Percentiles rank a stretch among this genome's conserved stretches.
These are phyloP conservation scores for Amblyopsis hoosieri DNA, from an alignment of 2,797 vertebrate species.

Conservation along the genomic window DNA sequence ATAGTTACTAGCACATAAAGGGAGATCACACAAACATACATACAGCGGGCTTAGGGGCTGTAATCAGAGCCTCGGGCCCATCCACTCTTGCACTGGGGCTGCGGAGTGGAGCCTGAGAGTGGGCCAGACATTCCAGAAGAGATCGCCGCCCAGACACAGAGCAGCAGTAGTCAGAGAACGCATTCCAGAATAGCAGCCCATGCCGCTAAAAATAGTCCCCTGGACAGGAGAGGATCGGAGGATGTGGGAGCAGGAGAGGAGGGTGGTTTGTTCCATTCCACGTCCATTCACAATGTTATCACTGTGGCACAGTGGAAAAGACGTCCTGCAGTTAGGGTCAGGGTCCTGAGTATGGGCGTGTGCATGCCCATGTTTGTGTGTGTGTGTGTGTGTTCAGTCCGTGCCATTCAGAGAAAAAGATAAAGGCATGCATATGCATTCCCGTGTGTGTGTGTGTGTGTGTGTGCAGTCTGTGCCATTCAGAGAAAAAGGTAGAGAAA, in stretches of 20 bases:
- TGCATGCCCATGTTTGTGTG: too few relatives aligned
- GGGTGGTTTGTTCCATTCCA: constrained; percentile 67
- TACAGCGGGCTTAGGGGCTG: constrained; percentile 64
- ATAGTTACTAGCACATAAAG: constrained; percentile 1
- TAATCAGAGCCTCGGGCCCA: constrained; percentile 80
- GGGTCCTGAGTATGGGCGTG: constrained; percentile 27
- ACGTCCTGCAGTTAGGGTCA: constrained; percentile 61
- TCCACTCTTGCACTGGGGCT: constrained; percentile 81
- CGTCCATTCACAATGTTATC: constrained; percentile 79
- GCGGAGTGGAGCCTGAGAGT: constrained; percentile 87
- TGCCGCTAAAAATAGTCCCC: constrained; percentile 81
- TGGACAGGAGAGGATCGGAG: constrained; percentile 66
- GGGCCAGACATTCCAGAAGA: constrained; percentile 94
- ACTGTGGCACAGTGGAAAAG: constrained; percentile 67
- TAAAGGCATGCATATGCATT: too few relatives aligned
- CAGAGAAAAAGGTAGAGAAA: background rate
- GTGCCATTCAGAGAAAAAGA: background rate
- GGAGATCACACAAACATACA: constrained; percentile 9
- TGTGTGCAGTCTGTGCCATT: background rate
- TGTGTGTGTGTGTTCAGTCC: too few relatives aligned
- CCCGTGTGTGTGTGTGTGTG: background rate
- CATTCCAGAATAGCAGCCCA: constrained; percentile 92
- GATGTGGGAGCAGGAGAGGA: constrained; percentile 56
- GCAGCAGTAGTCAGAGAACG: constrained; percentile 87
- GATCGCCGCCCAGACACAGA: constrained; percentile 91